Conservation (phyloP, 2,888 invertebrate species). For the Chironomus riparius region DNA sequence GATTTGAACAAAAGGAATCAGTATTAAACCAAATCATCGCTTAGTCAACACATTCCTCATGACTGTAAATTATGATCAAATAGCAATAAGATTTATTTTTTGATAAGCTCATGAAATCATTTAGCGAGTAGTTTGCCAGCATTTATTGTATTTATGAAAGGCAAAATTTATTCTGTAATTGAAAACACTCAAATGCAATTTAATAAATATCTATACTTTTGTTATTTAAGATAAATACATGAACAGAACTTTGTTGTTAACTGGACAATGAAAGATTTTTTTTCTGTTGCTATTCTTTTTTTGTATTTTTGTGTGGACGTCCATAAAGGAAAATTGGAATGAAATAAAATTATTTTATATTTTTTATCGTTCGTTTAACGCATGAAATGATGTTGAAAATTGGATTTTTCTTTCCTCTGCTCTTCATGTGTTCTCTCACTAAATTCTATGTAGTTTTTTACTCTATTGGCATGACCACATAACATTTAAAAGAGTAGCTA, state of each 20-base stretch:
- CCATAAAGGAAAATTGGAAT: not conserved
- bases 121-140: not conserved
- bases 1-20: too few relatives aligned
- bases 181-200: not conserved
- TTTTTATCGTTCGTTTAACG: conserved; percentile 30
- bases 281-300: not conserved
- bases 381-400: conserved; percentile 31
- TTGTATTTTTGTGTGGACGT: not conserved
- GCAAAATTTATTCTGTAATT: not conserved
- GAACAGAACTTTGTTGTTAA: not conserved
- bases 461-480: not conserved
- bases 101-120: not conserved
- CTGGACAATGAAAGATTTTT: not conserved
- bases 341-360: conserved; percentile 1
- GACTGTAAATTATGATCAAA: not conserved
- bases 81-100: not conserved
- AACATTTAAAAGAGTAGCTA: conserved; percentile 1
- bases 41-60: too few relatives aligned
- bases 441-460: not conserved
- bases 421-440: not conserved
- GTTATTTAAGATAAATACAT: not conserved
- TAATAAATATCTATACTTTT: not conserved
- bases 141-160: not conserved
- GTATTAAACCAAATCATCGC: too few relatives aligned
- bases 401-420: conserved; percentile 16